Evolutionary conservation across 2,113 vertebrate genomes (phyloP).

Genomic region (Osmerus eperlanus): DNA sequence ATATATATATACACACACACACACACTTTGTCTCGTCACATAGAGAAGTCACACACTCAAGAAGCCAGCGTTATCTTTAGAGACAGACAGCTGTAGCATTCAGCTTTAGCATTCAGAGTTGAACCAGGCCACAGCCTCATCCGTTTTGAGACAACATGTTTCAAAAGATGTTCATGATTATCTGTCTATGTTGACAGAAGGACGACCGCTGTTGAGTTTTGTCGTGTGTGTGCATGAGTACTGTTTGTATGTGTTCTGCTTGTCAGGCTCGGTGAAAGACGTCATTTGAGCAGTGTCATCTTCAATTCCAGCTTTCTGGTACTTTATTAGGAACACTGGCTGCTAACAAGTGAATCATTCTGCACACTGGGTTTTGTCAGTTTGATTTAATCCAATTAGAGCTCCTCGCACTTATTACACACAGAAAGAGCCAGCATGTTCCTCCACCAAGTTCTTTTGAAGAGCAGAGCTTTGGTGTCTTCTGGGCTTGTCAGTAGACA

Average conservation of each 20-base stretch:
- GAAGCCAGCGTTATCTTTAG: slow-evolving; percentile 20
- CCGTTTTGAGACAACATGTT: too few relatives aligned
- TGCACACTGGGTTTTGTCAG: neutral
- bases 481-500: too few relatives aligned
- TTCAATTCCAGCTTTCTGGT: neutral
- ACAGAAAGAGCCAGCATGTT: neutral
- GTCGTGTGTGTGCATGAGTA: neutral
- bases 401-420: neutral
- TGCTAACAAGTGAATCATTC: neutral
- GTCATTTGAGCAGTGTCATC: neutral
- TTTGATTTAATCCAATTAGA: neutral
- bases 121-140: too few relatives aligned
- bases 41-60: neutral
- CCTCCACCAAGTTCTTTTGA: neutral
- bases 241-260: neutral
- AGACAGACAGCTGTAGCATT: slow-evolving; percentile 17
- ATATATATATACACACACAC: neutral
- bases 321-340: neutral
- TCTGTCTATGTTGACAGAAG: too few relatives aligned
- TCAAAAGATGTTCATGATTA: too few relatives aligned
- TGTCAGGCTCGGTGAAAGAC: neutral
- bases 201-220: too few relatives aligned
- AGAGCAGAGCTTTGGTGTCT: too few relatives aligned
- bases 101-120: neutral
- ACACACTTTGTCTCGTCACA: neutral